Evolutionary conservation across 2,888 invertebrate genomes (phyloP).

Genomic region (Tholera decimalis): DNA sequence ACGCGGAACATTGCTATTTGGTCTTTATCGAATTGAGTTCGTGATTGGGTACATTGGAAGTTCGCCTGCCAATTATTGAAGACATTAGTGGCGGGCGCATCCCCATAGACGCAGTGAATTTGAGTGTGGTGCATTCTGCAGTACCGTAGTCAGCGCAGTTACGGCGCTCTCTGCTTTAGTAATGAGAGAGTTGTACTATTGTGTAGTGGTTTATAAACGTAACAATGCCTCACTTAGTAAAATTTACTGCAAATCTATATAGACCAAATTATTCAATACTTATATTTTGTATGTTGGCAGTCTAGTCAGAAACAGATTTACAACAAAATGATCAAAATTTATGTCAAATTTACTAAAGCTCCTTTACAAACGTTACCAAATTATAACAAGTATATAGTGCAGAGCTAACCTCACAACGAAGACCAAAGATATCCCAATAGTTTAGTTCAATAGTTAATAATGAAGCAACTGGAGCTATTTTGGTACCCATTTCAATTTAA

Average conservation of each 20-base stretch:
- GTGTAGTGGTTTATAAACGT: slow-evolving; percentile 1
- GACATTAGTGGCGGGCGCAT: slow-evolving; percentile 80
- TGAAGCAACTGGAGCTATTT: slow-evolving; percentile 83
- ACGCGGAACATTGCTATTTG: slow-evolving; percentile 48
- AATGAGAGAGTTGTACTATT: slow-evolving; percentile 31
- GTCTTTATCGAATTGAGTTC: slow-evolving; percentile 69
- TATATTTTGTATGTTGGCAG: neutral
- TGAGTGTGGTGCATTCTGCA: slow-evolving; percentile 73
- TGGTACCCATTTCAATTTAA: slow-evolving; percentile 88
- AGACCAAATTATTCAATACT: too few species aligned
- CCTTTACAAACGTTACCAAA: slow-evolving; percentile 32
- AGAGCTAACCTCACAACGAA: slow-evolving; percentile 56
- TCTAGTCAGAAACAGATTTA: neutral
- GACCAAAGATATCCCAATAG: slow-evolving; percentile 68
- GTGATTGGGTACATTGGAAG: slow-evolving; percentile 79
- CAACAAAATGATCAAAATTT: slow-evolving; percentile 16
- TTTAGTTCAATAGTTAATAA: slow-evolving; percentile 80
- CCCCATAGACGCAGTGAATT: slow-evolving; percentile 76
- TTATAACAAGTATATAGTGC: slow-evolving; percentile 35
- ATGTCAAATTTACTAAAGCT: slow-evolving; percentile 30
- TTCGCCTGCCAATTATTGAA: slow-evolving; percentile 84
- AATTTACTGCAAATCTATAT: neutral
- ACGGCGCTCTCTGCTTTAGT: slow-evolving; percentile 44
- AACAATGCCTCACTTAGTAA: neutral
- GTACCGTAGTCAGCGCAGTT: slow-evolving; percentile 69